Base-by-base conservation (phyloP, 2,797 vertebrate species). In the Platyrinchus mystaceus region DNA sequence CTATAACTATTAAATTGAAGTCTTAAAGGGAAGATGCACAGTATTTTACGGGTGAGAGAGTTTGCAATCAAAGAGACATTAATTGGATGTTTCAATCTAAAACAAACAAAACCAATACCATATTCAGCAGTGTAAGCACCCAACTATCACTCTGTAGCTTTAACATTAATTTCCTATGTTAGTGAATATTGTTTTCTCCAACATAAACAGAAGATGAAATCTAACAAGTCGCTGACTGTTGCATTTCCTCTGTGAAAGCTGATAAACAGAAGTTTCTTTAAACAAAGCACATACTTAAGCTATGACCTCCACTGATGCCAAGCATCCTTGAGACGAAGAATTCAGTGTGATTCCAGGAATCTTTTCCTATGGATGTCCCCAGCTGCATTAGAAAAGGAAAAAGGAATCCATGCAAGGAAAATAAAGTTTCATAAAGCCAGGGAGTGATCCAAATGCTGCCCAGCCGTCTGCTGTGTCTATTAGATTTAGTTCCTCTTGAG, bases 231-330 rank as follows among this genome's bases (percentile, higher is more conserved):
- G 3, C 55, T 92, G 49, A 84, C 50, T 87, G 80, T 8, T 80
- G 79, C 91, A 78, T 91, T 96, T 96, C 87, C 91, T 89, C 73
- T 66, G 62, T 50, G 62, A 84, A 91, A 81, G 58, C 46, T 36
- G 49, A 90, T 83, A 83, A 93, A 92, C 41, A 85, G 36, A 85
- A 89, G 69, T 73, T 93, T 75, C 66, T 95, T 79, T 92, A 96
- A 91, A 94, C 82, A 94, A 84, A 89, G 84, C 81, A 90, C 87
- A 94, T 89, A 77, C 37, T 97, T 95, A 52, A 85, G 73, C 76
- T 52, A 37, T 68, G 84, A 88, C 27, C 66, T 89, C 62, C 64
- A 64, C 46, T 68, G 58, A 92, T 85, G 87, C 84, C 76, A 89
- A 95, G 82, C 87, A 94, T 95, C 95, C 55, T 68, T 28, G 28